A percentile compares a stretch with the other conserved stretches of the same genome.
phyloP scores from a whole-genome alignment of 2,888 invertebrate genomes.

The Neoascia interrupta region DNA sequence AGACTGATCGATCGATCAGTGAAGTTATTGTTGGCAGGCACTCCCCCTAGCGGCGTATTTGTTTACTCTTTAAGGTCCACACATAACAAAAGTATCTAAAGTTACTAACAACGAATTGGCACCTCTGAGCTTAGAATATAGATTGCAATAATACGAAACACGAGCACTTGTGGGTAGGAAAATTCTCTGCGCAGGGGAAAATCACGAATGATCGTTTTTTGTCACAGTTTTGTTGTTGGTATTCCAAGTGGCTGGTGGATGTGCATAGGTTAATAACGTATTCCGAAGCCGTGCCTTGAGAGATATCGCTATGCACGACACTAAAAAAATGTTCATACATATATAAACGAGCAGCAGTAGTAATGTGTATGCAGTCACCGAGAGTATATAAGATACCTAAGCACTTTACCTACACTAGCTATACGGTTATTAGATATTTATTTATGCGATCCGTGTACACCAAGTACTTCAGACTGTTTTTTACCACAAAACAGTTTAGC shows the following conservation, averaged over 20 bases:
- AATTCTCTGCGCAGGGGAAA: slow-evolving; percentile 44
- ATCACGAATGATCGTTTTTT: slow-evolving; percentile 14
- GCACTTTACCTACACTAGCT: slow-evolving; percentile 11
- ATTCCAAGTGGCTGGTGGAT: slow-evolving; percentile 48
- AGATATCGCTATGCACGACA: too few relatives aligned
- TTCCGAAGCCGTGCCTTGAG: slow-evolving; percentile 56
- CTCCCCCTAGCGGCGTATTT: slow-evolving; percentile 55
- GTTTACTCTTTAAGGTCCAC: slow-evolving; percentile 29
- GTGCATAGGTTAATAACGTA: slow-evolving; percentile 67
- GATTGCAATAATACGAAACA: slow-evolving; percentile 19
- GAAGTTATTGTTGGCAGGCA: slow-evolving; percentile 33
- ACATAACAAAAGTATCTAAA: slow-evolving; percentile 22
- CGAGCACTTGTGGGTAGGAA: slow-evolving; percentile 24
- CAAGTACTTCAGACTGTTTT: too few relatives aligned
- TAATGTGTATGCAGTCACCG: slow-evolving; percentile 4
- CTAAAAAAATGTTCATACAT: too few relatives aligned
- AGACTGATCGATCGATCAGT: slow-evolving; percentile 54
- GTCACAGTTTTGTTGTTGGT: slow-evolving; percentile 42
- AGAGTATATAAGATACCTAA: background rate
- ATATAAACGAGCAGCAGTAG: background rate
- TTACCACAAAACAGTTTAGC: slow-evolving; percentile 37
- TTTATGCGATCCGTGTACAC: slow-evolving; percentile 56
- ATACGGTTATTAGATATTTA: slow-evolving; percentile 66
- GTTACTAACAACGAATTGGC: slow-evolving; percentile 20
- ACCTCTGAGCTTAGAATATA: slow-evolving; percentile 53